Percentiles rank a stretch among this genome's conserved stretches.
Conservation (phyloP, 2,113 vertebrate genomes). For the Caracal caracal region DNA sequence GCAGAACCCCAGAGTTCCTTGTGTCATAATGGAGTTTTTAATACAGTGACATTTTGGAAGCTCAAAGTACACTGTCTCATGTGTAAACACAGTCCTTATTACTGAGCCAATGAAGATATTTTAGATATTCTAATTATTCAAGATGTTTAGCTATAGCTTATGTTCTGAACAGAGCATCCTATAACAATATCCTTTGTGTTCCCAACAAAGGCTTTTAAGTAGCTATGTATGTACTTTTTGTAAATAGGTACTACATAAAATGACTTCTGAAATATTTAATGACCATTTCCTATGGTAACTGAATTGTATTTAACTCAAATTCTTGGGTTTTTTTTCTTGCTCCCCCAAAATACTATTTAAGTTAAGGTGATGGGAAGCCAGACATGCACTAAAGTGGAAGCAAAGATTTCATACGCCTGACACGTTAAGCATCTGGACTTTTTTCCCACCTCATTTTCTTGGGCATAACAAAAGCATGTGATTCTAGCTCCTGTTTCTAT, state of each 20-base stretch:
- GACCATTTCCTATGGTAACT: conserved; percentile 26
- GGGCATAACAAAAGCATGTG: neutral
- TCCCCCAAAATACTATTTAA: conserved; percentile 40
- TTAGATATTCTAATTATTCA: conserved; percentile 62
- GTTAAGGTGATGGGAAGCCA: neutral
- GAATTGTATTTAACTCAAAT: conserved; percentile 50
- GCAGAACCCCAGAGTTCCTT: conserved; percentile 14
- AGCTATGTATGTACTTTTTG: conserved; percentile 43
- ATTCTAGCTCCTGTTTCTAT: neutral
- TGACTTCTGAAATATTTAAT: conserved; percentile 64
- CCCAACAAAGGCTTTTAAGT: conserved; percentile 40
- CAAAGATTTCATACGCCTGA: neutral
- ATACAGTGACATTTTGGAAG: conserved; percentile 37
- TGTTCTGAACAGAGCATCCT: conserved; percentile 36
- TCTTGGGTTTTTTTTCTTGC: neutral
- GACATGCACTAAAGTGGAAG: neutral
- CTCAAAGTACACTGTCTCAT: neutral
- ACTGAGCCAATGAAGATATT: conserved; percentile 22
- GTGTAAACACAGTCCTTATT: conserved; percentile 45
- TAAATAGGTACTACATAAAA: conserved; percentile 66
- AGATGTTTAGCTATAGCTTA: conserved; percentile 50
- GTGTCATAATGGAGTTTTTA: neutral
- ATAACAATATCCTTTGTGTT: conserved; percentile 44
- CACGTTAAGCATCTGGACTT: neutral
- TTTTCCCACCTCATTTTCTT: neutral